Evolutionary conservation across 2,797 vertebrate species (phyloP).

Genomic region (Phoeniculus purpureus): DNA sequence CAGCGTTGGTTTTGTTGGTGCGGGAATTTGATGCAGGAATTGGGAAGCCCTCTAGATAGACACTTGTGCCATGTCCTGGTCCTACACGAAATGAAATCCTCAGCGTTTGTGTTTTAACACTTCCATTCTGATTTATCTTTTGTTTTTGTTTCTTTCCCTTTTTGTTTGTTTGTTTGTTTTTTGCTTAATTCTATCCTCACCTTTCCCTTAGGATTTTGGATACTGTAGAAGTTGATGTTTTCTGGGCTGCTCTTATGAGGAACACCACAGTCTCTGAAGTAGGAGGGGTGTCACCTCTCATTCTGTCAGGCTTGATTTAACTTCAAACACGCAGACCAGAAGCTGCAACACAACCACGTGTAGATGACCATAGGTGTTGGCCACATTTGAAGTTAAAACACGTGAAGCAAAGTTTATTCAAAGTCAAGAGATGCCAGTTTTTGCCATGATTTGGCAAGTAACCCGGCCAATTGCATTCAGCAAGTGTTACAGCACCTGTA

Average conservation of each 20-base stretch:
- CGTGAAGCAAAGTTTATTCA: not conserved
- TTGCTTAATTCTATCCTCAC: not conserved
- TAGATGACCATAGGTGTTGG: not conserved
- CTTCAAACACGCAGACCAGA: not conserved
- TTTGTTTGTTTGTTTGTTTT: not conserved
- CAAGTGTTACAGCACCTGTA: not conserved
- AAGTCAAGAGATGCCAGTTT: not conserved
- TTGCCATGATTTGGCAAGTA: not conserved
- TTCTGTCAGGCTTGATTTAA: not conserved
- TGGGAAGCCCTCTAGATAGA: not conserved
- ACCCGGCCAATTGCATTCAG: not conserved
- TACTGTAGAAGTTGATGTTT: not conserved
- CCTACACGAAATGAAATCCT: not conserved
- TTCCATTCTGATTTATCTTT: not conserved
- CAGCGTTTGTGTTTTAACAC: not conserved
- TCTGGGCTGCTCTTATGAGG: not conserved
- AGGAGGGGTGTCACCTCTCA: not conserved
- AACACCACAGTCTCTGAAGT: not conserved
- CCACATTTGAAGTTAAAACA: not conserved
- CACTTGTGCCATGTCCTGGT: not conserved
- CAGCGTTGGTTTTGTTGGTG: not conserved
- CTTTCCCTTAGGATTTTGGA: not conserved
- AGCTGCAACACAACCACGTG: not conserved
- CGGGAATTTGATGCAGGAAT: not conserved
- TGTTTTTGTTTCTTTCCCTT: not conserved